Conservation (phyloP, 2,888 invertebrate genomes). For the Zonitis immaculata region DNA sequence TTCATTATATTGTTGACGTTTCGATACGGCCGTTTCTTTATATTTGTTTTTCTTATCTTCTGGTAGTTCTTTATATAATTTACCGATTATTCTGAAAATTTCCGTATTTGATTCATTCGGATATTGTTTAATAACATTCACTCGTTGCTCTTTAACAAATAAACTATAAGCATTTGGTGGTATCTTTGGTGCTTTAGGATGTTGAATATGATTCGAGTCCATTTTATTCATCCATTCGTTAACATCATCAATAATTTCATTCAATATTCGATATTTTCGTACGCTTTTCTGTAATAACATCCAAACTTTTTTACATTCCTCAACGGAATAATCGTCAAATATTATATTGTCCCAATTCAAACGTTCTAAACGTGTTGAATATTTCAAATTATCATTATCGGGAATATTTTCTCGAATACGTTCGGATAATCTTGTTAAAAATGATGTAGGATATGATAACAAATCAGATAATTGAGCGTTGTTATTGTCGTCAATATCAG, state of each 20-base stretch:
- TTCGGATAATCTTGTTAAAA: conserved; percentile 1
- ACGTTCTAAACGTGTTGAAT: conserved; percentile 43
- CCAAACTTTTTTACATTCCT: conserved; percentile 50
- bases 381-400: conserved; percentile 44
- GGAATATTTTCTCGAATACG: conserved; percentile 36
- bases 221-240: conserved; percentile 45
- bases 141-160: conserved; percentile 4
- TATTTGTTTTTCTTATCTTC: conserved; percentile 50
- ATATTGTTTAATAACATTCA: neutral
- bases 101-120: conserved; percentile 26
- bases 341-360: conserved; percentile 48
- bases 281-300: conserved; percentile 43
- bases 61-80: conserved; percentile 49
- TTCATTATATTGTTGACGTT: conserved; percentile 48
- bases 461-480: neutral
- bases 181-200: conserved; percentile 7
- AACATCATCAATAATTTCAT: conserved; percentile 50
- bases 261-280: conserved; percentile 47
- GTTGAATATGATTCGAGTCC: neutral
- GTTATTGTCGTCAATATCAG: neutral
- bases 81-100: conserved; percentile 49
- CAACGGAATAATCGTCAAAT: conserved; percentile 46
- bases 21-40: conserved; percentile 45
- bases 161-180: conserved; percentile 10
- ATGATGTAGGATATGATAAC: neutral